Evolutionary conservation across 2,113 vertebrate species (phyloP), one percentile per base, ranked within the genome.

Genomic region (Mungos mungo): DNA sequence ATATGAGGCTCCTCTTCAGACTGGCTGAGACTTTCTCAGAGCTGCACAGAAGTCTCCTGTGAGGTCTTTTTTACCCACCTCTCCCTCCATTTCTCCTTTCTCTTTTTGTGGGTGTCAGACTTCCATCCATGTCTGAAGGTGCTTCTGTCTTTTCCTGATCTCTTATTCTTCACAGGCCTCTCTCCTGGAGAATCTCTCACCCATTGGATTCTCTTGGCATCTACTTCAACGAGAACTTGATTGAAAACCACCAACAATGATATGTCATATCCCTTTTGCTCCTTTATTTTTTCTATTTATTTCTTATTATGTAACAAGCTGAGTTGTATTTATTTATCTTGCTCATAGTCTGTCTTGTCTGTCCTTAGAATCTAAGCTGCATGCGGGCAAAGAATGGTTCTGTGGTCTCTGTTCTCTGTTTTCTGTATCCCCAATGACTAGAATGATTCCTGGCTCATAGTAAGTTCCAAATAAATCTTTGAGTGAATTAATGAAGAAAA

Each of bases 401-500:
- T 41, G 41, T 41, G 41, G 4, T 41, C 41, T 41, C 41, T 41
- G 41, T 41, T 41, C 41, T 41, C 38, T 68, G 4, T 54, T 93
- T 11, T 93, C 16, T 47, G 7, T 23, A 21, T 45, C 31, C 1
- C 18, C 45, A 38, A 15, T 54, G 29, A 12, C 7, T 71, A 31
- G 68, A 41, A 68, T 14, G 29, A 66, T 66, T 74, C 9, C 11
- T 85, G 69, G 19, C 33, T 89, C 27, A 74, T n/a, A 84, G 33
- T 68, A 88, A 79, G 25, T 45, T 10, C 47, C 81, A 31, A 92
- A 11, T 65, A 87, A 93, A 88, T 60, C 52, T 60, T 68, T 95
- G 38, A 90, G 12, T 80, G 65, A 92, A 71, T 90, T 80, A 72
- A 77, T 45, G 19, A 92, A 47, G 41, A 21, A 52, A 95, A 86